phyloP scores from a whole-genome alignment of 1,140 invertebrate genomes.

The Stenopsyche tienmushanensis region DNA sequence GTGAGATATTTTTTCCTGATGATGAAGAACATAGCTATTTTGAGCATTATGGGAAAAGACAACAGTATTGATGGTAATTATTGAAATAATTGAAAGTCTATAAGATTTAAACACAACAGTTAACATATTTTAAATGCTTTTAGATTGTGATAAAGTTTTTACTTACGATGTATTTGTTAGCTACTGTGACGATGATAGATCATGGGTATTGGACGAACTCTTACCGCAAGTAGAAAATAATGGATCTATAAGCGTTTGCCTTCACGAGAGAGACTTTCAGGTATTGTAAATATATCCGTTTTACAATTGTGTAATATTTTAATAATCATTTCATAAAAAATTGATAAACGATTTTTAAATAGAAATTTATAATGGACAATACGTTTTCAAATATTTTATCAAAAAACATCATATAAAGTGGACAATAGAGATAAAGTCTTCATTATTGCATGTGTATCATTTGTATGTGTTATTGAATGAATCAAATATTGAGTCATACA shows the following conservation, averaged over 20 bases:
- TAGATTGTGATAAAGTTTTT: constrained; percentile 41
- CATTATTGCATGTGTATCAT: too few species aligned
- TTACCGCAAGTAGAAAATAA: constrained; percentile 60
- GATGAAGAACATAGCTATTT: constrained; percentile 53
- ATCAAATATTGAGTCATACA: too few species aligned
- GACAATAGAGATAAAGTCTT: too few species aligned
- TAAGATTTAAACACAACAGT: constrained; percentile 4
- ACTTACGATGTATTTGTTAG: constrained; percentile 65
- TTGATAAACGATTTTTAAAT: neutral
- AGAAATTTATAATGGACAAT: too few species aligned
- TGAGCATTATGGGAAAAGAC: constrained; percentile 51
- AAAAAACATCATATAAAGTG: too few species aligned
- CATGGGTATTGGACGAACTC: constrained; percentile 61
- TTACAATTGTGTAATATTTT: too few species aligned
- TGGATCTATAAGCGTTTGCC: constrained; percentile 58
- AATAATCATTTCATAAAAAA: neutral
- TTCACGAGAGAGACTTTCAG: constrained; percentile 66
- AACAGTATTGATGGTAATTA: constrained; percentile 46
- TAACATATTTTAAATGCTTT: constrained; percentile 14
- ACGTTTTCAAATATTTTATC: too few species aligned
- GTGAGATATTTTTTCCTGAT: constrained; percentile 48
- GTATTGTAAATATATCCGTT: constrained; percentile 42
- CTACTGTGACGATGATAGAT: constrained; percentile 61
- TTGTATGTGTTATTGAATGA: too few species aligned
- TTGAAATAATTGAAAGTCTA: neutral